Evolutionary conservation across 2,113 vertebrate genomes (phyloP), one percentile per base, ranked within the genome.

Genomic region (Eulacestoma nigropectus): DNA sequence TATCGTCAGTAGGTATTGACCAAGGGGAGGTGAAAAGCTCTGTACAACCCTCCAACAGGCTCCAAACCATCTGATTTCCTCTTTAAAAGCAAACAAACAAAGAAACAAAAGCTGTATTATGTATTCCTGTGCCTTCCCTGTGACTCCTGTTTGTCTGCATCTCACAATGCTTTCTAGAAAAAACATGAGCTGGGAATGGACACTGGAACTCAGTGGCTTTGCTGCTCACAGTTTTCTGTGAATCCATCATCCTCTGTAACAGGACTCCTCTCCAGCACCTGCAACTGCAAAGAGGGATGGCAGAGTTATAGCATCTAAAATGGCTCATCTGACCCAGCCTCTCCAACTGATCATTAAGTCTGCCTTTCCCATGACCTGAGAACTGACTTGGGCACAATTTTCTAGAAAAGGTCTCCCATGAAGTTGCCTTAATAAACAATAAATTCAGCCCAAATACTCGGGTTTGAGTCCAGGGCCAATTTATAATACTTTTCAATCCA

Each of bases 341-440:
- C 69, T 90, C 62, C 49, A 86, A 65, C 62, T 84, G 70, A 81
- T 92, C 83, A 42, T 92, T 93, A 96, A 94, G 92, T 86, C 79
- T 87, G 37, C 29, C 68, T 95, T 92, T 96, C 73, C 83, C 56
- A 42, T 90, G 92, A 95, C 85, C 93, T 53, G n/a, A 73, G 53
- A 64, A 86, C 47, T 81, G 83, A 89, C 60, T 94, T 86, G 73
- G 73, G 52, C 83, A 77, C 47, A 23, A 37, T 55, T 89, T 95
- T 95, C 83, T 75, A 37, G 72, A 60, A 44, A 30, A 89, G 26
- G 62, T 89, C 7, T 87, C 50, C 7, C 0, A 64, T 42, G 23
- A 84, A 95, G 87, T 73, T 84, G 49, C 46, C 62, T 82, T 87
- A 81, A 94, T 91, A 91, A 94, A 84, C 50, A 85, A 39, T 92